Percentiles rank a stretch among this genome's conserved stretches.
Conservation (phyloP, 2,888 invertebrate genomes). For the Chaetogeoica ovagalla region DNA sequence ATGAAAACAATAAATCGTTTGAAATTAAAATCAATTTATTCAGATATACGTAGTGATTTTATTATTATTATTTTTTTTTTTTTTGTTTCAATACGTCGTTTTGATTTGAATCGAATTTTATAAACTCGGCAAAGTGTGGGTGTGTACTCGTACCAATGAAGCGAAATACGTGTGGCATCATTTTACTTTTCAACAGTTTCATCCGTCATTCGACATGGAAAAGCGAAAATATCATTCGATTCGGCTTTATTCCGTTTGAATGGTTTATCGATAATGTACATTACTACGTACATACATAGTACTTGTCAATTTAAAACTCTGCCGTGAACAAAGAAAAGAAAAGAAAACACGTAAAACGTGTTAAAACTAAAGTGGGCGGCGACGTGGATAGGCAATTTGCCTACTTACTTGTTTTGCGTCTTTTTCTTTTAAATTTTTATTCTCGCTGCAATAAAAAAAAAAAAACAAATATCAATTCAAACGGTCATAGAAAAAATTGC, state of each 20-base stretch:
- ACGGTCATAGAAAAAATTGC: too few relatives aligned
- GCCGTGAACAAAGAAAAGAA: not conserved
- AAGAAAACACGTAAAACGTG: not conserved
- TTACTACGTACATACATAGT: not conserved
- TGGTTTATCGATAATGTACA: slow-evolving; percentile 7
- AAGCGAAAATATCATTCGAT: not conserved
- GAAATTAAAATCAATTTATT: slow-evolving; percentile 1
- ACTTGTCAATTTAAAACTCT: not conserved
- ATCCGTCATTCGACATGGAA: not conserved
- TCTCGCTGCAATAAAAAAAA: not conserved
- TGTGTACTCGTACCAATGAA: not conserved
- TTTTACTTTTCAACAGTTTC: slow-evolving; percentile 2
- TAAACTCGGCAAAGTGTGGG: too few relatives aligned
- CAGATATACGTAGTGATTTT: not conserved
- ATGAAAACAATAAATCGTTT: slow-evolving; percentile 3
- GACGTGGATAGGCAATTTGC: not conserved
- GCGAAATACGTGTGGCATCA: not conserved
- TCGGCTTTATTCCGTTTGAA: slow-evolving; percentile 2
- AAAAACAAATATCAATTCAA: not conserved
- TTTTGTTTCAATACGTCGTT: not conserved
- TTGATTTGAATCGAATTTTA: not conserved
- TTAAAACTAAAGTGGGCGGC: not conserved
- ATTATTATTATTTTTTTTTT: not conserved
- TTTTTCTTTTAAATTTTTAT: not conserved
- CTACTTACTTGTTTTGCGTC: not conserved